Evolutionary conservation across 2,888 invertebrate genomes (phyloP), one percentile per base, ranked within the genome.

Genomic region (Acronicta alni): DNA sequence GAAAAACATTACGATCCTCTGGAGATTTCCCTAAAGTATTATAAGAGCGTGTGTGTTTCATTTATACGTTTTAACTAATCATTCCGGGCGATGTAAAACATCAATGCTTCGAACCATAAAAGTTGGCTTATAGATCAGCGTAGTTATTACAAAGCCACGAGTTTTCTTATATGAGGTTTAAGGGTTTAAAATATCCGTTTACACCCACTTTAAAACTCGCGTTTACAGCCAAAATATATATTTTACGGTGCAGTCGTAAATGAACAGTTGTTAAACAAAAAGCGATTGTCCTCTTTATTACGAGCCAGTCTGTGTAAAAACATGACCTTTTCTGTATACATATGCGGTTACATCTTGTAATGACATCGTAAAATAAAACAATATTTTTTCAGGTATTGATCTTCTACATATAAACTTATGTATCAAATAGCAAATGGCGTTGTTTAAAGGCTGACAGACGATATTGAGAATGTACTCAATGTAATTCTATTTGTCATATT

Each of bases 241-340:
- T 71, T 77, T 77, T 67, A 74, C 52, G 58, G 57, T 54, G 15
- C 51, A 59, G 55, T 72, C 77, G 72, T 80, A 80, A 81, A 82
- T 80, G 73, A 48, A 62, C 43, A 57, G 72, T 45, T 59, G 73
- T 80, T 74, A 77, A 75, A 80, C 68, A 81, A 76, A 77, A 76
- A 68, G 71, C 77, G 73, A 80, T 82, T 81, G 82, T 82, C 63
- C 64, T 72, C 70, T 83, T 81, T 82, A 81, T 73, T 72, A 72
- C 78, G 65, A 62, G 6, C n/a, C 57, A 23, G 67, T 77, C 44
- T 65, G 68, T 75, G 57, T 61, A 75, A 74, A 65, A 61, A 65
- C 43, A 57, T 46, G 45, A 55, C 63, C 49, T 65, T 68, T 61
- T 68, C 67, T 61, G 48, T 63, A n/a, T n/a, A n/a, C n/a, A n/a